Base-by-base conservation (phyloP, 2,888 invertebrate species). In the Fragum fragum region DNA sequence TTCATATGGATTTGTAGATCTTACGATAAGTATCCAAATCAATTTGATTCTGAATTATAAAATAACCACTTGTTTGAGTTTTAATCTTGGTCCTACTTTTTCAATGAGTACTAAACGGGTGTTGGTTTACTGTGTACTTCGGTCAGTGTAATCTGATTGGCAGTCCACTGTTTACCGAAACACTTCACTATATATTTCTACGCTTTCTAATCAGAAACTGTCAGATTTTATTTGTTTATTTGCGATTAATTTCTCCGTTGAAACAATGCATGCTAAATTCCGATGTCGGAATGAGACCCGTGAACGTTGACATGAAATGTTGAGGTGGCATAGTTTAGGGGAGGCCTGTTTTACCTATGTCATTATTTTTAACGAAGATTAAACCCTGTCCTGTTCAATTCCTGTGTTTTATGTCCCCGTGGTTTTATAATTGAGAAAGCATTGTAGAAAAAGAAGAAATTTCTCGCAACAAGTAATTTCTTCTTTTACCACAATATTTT, bases 191-290 rank as follows among this genome's bases (percentile, higher is more conserved):
- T 32, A 57, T 71, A 71, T 71, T 32, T 53, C n/a, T 80, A 53
- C 80, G 76, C 82, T 28, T 14, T 70, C 63, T 83, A 79, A 81
- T 83, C 83, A 71, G 82, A 36, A 52, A 61, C 61, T 83, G 82
- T 83, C 85, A 82, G 59, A 29, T 80, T 80, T 81, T 79, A 85
- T 85, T 74, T 73, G 57, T 42, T 32, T 63, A 21, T 63, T 32
- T 29, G 32, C 7, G 63, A 63, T 85, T 79, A 85, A 79, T 81
- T 81, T 76, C 77, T 73, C 76, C 72, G 69, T 71, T 74, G 74
- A 85, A 85, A 85, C 85, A 85, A 85, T 79, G 79, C 79, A 47
- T 75, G 61, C 71, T 57, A 75, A 79, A 77, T 81, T 69, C 85
- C 81, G 79, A 68, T 69, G 70, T 23, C 66, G 66, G 23, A 42